Evolutionary conservation across 2,113 vertebrate species (phyloP).

Genomic region (Forbesichthys papilliferus): DNA sequence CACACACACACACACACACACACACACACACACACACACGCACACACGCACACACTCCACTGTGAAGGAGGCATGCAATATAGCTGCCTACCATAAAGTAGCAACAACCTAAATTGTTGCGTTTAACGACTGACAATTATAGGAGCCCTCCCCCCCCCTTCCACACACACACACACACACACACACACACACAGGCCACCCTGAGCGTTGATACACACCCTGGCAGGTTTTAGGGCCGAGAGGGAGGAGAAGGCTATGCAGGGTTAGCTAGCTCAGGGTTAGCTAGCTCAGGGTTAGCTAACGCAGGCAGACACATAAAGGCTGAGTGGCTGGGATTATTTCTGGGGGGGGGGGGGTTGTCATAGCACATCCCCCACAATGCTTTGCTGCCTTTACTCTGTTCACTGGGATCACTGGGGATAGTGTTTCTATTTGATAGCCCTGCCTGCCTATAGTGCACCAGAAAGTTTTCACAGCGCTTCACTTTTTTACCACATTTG

Average conservation of each 20-base stretch:
- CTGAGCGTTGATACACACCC: slow-evolving; percentile 70
- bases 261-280: slow-evolving; percentile 61
- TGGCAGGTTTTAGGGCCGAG: slow-evolving; percentile 61
- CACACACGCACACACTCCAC: neutral
- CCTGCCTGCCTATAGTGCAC: too few species aligned
- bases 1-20: neutral
- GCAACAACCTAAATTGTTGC: slow-evolving; percentile 78
- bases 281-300: slow-evolving; percentile 59
- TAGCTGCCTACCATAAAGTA: slow-evolving; percentile 64
- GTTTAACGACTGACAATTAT: slow-evolving; percentile 79
- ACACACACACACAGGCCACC: slow-evolving; percentile 66
- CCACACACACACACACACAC: neutral
- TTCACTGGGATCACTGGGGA: slow-evolving; percentile 11
- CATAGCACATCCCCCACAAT: slow-evolving; percentile 11
- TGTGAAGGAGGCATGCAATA: slow-evolving; percentile 4
- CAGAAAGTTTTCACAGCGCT: too few species aligned
- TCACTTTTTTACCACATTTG: too few species aligned
- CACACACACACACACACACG: too few species aligned
- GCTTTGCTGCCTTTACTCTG: neutral
- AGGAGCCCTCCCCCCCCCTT: slow-evolving; percentile 40
- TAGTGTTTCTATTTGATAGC: neutral
- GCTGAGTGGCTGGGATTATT: slow-evolving; percentile 51
- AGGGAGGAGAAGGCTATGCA: slow-evolving; percentile 65
- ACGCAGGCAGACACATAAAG: slow-evolving; percentile 46
- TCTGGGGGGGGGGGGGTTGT: too few species aligned